A percentile compares a stretch with the other conserved stretches of the same genome.
phyloP scores from a whole-genome alignment of 2,797 vertebrate genomes.

The Poeciliopsis presidionis region DNA sequence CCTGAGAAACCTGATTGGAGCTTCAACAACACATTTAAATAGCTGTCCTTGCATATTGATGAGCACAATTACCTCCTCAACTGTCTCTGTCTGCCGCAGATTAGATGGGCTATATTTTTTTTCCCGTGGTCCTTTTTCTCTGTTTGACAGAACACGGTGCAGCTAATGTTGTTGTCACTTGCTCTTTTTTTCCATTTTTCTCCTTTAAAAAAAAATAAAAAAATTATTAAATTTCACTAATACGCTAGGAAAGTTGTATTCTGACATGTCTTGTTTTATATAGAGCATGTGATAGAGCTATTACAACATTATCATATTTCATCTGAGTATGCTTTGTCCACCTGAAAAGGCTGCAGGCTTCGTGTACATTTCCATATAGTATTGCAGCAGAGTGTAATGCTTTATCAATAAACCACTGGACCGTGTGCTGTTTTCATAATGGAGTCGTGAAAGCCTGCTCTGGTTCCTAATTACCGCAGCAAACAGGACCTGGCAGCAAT shows the following conservation, averaged over 20 bases:
- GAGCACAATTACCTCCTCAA: constrained; percentile 68
- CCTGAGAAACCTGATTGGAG: constrained; percentile 77
- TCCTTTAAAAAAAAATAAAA: constrained; percentile 31
- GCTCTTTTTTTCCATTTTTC: constrained; percentile 16
- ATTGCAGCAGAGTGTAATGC: constrained; percentile 77
- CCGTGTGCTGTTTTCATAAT: constrained; percentile 85
- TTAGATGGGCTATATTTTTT: constrained; percentile 56
- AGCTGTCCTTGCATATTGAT: constrained; percentile 60
- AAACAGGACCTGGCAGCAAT: constrained; percentile 80
- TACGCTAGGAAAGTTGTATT: constrained; percentile 51
- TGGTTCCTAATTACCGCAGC: constrained; percentile 82
- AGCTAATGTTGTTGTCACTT: constrained; percentile 51
- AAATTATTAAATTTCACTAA: constrained; percentile 66
- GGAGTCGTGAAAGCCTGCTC: constrained; percentile 79
- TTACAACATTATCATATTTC: constrained; percentile 77
- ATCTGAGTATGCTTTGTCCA: constrained; percentile 67
- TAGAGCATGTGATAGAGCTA: constrained; percentile 64
- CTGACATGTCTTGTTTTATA: constrained; percentile 56
- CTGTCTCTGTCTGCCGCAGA: constrained; percentile 65
- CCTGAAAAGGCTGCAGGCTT: constrained; percentile 73
- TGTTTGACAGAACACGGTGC: constrained; percentile 58
- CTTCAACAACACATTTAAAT: constrained; percentile 78
- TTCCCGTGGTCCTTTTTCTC: constrained; percentile 62
- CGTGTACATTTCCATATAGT: constrained; percentile 76
- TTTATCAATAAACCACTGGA: constrained; percentile 85